Conservation (phyloP, 2,113 vertebrate species). For the Vireo altiloquus region DNA sequence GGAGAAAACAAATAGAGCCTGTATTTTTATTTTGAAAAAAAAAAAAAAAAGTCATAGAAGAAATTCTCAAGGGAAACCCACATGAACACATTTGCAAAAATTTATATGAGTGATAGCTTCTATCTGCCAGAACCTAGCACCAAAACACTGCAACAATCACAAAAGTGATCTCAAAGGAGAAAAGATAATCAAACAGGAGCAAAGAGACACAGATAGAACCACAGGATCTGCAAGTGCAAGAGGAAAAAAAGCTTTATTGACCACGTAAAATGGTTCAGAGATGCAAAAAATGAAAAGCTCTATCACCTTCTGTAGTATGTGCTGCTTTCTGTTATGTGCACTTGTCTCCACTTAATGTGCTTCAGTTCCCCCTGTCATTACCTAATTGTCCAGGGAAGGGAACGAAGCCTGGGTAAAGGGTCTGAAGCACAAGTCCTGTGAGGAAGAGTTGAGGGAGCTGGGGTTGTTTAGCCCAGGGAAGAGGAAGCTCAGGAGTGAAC, state of each 20-base stretch:
- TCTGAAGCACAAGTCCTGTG: neutral
- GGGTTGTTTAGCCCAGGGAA: neutral
- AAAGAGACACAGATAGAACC: neutral
- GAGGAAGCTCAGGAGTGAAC: neutral
- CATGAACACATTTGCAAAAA: neutral
- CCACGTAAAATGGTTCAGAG: rapidly evolving
- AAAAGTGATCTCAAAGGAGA: neutral
- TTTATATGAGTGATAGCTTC: neutral
- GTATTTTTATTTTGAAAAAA: neutral
- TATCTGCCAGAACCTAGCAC: neutral
- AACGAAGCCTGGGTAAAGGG: neutral
- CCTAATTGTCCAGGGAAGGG: neutral
- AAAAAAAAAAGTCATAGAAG: neutral
- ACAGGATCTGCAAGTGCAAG: neutral
- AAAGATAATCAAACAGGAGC: neutral
- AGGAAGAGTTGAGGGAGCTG: neutral
- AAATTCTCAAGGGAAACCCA: neutral
- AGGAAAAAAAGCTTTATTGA: neutral
- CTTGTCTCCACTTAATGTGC: rapidly evolving
- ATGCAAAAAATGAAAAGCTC: neutral
- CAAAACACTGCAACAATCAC: neutral
- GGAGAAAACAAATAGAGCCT: neutral
- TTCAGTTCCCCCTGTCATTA: neutral
- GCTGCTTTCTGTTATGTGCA: neutral
- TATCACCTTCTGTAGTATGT: neutral